Conservation (phyloP, 2,113 vertebrate genomes). For the Thunnus maccoyii region DNA sequence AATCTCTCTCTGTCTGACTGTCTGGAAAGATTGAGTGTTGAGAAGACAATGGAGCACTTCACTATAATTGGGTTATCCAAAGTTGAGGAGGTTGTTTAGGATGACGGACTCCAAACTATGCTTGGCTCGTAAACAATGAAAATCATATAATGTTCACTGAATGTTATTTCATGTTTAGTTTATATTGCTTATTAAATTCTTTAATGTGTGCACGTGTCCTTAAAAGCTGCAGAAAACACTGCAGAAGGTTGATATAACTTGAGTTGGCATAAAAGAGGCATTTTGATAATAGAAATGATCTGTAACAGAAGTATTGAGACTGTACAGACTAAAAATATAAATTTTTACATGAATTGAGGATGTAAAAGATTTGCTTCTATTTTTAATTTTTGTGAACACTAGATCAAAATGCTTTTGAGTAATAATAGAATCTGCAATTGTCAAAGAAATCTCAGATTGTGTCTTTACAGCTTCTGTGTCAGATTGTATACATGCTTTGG, state of each 20-base stretch:
- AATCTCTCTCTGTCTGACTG: slow-evolving; percentile 69
- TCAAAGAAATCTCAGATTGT: background rate
- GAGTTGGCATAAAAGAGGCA: too few relatives aligned
- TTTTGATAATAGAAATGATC: too few relatives aligned
- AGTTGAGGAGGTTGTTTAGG: slow-evolving; percentile 69
- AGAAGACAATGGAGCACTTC: slow-evolving; percentile 70
- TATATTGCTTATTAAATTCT: background rate
- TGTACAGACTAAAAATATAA: background rate
- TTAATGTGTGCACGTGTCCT: background rate
- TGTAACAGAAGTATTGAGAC: background rate
- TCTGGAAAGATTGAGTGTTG: slow-evolving; percentile 71
- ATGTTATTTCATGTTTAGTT: slow-evolving; percentile 35
- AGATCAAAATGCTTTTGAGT: background rate
- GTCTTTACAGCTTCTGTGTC: background rate
- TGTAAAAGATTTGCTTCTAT: too few relatives aligned
- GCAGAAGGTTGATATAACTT: too few relatives aligned
- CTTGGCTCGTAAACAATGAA: slow-evolving; percentile 39
- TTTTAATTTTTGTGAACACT: background rate
- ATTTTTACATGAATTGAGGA: background rate
- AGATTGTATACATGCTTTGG: background rate
- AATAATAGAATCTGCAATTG: background rate
- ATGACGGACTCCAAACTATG: slow-evolving; percentile 68
- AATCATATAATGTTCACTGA: slow-evolving; percentile 39
- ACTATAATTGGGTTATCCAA: slow-evolving; percentile 56
- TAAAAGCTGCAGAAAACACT: background rate